Conservation (phyloP, 1,140 invertebrate genomes). For the Notospermus geniculatus region DNA sequence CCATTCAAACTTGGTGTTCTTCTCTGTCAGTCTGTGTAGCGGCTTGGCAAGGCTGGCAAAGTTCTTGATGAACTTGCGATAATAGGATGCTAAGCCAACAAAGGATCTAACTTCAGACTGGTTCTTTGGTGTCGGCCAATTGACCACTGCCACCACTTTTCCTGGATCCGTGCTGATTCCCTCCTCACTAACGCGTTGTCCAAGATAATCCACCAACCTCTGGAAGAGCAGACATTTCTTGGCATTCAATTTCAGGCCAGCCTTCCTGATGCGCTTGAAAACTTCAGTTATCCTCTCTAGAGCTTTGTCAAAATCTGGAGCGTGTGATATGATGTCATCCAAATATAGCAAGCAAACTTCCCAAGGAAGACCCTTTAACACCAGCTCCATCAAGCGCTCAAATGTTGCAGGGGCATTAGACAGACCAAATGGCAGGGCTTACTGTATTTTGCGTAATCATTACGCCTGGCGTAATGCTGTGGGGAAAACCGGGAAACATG, state of each 20-base stretch:
- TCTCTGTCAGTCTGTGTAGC: constrained; percentile 24
- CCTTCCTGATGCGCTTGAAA: constrained; percentile 23
- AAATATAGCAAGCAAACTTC: constrained; percentile 19
- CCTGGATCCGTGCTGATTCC: constrained; percentile 13
- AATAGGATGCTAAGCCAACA: constrained; percentile 20
- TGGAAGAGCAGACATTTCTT: constrained; percentile 53
- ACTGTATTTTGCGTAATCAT: too few relatives aligned
- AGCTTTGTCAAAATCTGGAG: constrained; percentile 9
- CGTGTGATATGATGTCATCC: constrained; percentile 20
- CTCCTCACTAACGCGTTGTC: constrained; percentile 28
- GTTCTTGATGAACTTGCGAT: constrained; percentile 15
- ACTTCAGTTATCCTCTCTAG: constrained; percentile 17
- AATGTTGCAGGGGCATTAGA: constrained; percentile 28
- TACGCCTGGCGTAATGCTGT: too few relatives aligned
- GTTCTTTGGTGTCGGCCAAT: constrained; percentile 12
- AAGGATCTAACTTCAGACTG: constrained; percentile 18
- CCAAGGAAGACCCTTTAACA: constrained; percentile 23
- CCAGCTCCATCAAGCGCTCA: constrained; percentile 29
- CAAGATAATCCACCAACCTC: constrained; percentile 48
- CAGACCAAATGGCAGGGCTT: too few relatives aligned
- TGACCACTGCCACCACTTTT: constrained; percentile 11
- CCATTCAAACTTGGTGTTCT: constrained; percentile 23
- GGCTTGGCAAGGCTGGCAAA: constrained; percentile 24
- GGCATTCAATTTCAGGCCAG: constrained; percentile 51
- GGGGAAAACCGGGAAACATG: too few relatives aligned